These are phyloP conservation scores for Pomatostomus ruficeps DNA, from an alignment of 2,113 vertebrate genomes.

Conservation along the genomic window DNA sequence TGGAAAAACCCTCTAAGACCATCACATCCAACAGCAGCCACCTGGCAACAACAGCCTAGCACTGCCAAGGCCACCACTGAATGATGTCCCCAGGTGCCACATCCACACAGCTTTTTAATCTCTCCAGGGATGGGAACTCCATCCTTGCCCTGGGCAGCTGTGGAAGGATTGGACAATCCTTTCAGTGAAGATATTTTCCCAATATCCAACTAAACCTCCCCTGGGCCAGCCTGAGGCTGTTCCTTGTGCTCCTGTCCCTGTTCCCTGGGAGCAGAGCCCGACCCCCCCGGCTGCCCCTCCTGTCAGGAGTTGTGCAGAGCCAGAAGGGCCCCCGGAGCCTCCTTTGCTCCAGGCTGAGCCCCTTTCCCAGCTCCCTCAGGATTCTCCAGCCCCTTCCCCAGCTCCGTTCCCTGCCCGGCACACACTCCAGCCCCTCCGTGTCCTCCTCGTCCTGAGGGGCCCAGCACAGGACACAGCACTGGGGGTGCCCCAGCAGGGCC, in stretches of 20 bases:
- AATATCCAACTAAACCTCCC: rapidly evolving
- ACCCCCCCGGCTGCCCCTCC: background rate
- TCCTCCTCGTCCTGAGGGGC: background rate
- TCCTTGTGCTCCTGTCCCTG: background rate
- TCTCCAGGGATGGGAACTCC: background rate
- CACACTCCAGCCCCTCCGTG: rapidly evolving
- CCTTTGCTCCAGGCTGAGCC: background rate
- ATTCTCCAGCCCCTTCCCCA: background rate
- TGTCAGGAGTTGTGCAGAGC: background rate
- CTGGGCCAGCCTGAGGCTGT: background rate
- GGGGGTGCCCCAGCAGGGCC: background rate
- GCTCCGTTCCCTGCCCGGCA: background rate
- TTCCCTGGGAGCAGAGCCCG: background rate
- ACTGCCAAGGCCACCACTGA: background rate
- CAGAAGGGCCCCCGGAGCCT: background rate
- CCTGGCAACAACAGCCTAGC: background rate
- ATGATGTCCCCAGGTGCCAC: background rate
- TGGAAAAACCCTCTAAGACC: background rate
- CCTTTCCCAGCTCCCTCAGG: background rate
- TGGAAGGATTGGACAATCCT: background rate
- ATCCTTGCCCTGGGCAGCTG: background rate
- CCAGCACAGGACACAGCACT: background rate
- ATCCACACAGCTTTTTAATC: background rate
- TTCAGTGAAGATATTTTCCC: background rate
- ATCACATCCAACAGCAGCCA: background rate